A percentile compares a stretch with the other conserved stretches of the same genome.
phyloP scores from a whole-genome alignment of 2,113 vertebrate genomes.

The Redunca redunca region DNA sequence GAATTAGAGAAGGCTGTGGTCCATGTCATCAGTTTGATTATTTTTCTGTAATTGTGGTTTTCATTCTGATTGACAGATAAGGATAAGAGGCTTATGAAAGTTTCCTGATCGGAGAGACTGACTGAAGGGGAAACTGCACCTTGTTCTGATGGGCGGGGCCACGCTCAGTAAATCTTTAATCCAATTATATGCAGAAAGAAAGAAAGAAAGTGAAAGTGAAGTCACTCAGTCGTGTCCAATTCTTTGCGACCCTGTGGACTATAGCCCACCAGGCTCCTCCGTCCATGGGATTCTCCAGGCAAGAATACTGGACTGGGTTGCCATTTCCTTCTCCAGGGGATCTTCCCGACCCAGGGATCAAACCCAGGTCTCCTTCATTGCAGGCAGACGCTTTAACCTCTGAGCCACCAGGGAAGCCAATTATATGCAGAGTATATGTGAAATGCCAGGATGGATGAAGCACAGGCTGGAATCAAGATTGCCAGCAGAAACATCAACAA shows the following conservation, averaged over 20 bases:
- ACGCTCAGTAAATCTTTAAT: background rate
- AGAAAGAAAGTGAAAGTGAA: no score
- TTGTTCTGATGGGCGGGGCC: background rate
- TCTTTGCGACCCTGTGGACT: no score
- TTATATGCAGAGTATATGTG: background rate
- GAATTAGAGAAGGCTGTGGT: background rate
- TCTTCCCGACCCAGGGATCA: no score
- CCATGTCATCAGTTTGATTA: background rate
- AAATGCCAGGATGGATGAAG: background rate
- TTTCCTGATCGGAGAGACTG: background rate
- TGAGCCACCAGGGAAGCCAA: background rate
- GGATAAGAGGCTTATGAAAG: background rate
- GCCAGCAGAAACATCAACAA: background rate
- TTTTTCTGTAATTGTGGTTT: background rate
- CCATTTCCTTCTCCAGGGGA: no score
- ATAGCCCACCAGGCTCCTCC: no score
- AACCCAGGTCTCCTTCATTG: no score
- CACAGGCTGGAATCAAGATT: background rate
- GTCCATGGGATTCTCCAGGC: no score
- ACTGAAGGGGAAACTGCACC: background rate
- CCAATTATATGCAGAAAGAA: background rate
- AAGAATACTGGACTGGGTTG: no score
- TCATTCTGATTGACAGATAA: background rate
- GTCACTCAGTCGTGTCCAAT: no score
- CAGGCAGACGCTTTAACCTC: no score